phyloP scores from a whole-genome alignment of 2,113 vertebrate genomes.

The Leptocoma aspasia region DNA sequence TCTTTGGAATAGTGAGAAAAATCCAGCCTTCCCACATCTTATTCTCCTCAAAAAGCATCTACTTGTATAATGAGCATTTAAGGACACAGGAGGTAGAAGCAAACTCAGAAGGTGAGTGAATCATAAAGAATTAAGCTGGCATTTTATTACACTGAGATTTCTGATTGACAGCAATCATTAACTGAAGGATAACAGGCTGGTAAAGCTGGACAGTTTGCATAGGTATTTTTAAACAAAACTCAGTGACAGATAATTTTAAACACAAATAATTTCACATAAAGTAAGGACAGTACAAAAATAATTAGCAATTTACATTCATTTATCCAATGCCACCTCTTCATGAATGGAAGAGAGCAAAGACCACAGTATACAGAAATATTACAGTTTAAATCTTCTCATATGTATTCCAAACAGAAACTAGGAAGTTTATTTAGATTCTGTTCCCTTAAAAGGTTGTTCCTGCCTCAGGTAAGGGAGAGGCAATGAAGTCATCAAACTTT shows the following conservation, averaged over 20 bases:
- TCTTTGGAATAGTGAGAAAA: neutral
- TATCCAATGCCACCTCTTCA: conserved; percentile 36
- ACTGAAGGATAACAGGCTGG: neutral
- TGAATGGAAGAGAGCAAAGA: conserved; percentile 10
- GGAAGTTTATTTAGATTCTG: neutral
- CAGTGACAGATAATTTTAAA: neutral
- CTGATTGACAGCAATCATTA: neutral
- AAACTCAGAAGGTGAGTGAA: neutral
- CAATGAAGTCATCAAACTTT: neutral
- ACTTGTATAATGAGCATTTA: neutral
- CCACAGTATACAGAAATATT: neutral
- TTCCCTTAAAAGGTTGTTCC: neutral
- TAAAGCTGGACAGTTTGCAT: conserved; percentile 21
- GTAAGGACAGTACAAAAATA: conserved; percentile 49
- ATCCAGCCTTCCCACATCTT: neutral
- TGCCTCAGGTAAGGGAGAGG: neutral
- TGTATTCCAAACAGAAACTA: neutral
- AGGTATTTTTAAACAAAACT: neutral
- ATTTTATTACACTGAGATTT: conserved; percentile 21
- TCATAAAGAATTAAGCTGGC: neutral
- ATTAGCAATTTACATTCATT: conserved; percentile 48
- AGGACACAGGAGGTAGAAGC: neutral
- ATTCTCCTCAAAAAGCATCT: neutral
- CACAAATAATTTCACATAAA: conserved; percentile 9
- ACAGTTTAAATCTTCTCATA: neutral